Conservation (phyloP, 2,113 vertebrate genomes). For the Bagarius yarrelli region DNA sequence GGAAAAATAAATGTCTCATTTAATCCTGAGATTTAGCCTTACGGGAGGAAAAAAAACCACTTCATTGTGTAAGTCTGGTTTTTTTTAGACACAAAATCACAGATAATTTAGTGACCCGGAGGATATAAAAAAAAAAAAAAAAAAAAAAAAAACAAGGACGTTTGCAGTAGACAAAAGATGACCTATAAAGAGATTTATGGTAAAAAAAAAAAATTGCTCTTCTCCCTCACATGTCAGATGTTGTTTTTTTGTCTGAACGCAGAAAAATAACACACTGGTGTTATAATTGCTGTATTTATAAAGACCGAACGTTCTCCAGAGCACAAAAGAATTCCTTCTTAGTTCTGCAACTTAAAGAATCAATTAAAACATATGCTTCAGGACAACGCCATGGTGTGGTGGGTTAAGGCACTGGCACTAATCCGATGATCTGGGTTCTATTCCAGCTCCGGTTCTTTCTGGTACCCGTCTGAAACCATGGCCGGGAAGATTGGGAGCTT, state of each 20-base stretch:
- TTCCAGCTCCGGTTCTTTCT: too few species aligned
- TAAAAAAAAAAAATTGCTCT: too few species aligned
- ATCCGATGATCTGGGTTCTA: too few species aligned
- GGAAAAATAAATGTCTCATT: constrained; percentile 60
- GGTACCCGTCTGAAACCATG: too few species aligned
- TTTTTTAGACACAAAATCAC: constrained; percentile 42
- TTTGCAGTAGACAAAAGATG: neutral
- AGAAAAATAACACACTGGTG: neutral
- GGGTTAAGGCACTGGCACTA: too few species aligned
- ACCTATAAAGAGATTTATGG: too few species aligned
- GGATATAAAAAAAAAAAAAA: neutral
- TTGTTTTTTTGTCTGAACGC: neutral
- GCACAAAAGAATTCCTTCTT: neutral
- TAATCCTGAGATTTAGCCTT: constrained; percentile 57
- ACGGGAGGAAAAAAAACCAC: constrained; percentile 45
- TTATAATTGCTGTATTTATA: neutral
- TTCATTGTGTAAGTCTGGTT: constrained; percentile 19
- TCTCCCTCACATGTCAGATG: neutral
- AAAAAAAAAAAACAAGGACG: neutral
- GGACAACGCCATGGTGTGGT: too few species aligned
- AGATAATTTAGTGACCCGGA: constrained; percentile 25
- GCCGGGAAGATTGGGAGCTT: too few species aligned
- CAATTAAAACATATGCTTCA: too few species aligned
- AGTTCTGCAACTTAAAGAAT: neutral
- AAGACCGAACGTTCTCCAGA: neutral